A percentile compares a stretch with the other conserved stretches of the same genome.
phyloP scores from a whole-genome alignment of 2,888 invertebrate species.

The Stenodema calcarata region DNA sequence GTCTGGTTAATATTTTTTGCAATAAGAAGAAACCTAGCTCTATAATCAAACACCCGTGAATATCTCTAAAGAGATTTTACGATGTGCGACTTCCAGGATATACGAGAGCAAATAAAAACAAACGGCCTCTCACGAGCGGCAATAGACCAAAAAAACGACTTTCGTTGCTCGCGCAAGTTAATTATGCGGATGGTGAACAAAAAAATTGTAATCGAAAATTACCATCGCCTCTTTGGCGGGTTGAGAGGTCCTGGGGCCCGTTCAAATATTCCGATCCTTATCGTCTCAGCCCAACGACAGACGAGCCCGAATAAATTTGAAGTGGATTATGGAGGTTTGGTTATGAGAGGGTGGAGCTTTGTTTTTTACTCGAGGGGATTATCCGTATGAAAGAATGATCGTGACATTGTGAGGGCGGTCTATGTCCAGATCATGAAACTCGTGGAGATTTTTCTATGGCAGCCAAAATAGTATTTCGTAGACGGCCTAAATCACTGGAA shows the following conservation, averaged over 20 bases:
- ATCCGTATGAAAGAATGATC: background rate
- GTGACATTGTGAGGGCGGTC: background rate
- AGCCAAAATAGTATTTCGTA: too few species aligned
- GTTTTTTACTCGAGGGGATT: background rate
- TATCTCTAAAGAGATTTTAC: background rate
- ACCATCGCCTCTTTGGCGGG: background rate
- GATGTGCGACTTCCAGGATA: background rate
- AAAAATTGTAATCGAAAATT: background rate
- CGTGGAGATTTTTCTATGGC: too few species aligned
- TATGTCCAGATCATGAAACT: background rate
- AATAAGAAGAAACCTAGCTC: background rate
- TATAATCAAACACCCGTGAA: background rate
- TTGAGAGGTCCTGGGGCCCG: background rate
- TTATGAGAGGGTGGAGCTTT: too few species aligned
- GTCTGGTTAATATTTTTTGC: too few species aligned
- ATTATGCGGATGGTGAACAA: background rate
- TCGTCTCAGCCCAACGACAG: background rate
- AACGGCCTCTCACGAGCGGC: background rate
- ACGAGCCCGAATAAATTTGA: background rate
- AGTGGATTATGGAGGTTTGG: background rate
- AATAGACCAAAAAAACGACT: background rate
- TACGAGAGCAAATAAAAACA: background rate
- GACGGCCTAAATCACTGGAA: too few species aligned
- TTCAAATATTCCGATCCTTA: background rate
- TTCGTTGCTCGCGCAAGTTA: background rate